Base-by-base conservation (phyloP, 1,140 invertebrate genomes). In the Heterodera carotae region DNA sequence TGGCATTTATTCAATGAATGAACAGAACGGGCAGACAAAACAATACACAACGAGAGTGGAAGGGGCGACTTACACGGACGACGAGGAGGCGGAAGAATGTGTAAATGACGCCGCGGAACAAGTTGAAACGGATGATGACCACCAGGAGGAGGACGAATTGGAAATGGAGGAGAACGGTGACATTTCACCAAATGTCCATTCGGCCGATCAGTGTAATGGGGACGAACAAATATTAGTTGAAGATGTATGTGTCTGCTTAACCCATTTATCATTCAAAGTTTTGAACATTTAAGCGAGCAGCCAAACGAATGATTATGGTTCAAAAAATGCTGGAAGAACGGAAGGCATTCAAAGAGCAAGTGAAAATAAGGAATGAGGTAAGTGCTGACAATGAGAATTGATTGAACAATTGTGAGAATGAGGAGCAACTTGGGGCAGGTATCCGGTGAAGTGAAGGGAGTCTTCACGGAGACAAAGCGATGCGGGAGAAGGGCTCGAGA, bases 41-140 rank as follows among this genome's bases (percentile, higher is more conserved):
- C 31, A 34, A 25, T 75, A 75, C 34, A 75, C 60, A 29, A 39
- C 56, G 5, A 31, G 29, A 39, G 22, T 68, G 34, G 76, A 75
- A 15, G 53, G 56, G n/a, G 66, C 34, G n/a, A 62, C 31, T 25
- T 77, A 43, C 29, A 43, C 56, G 59, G 76, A 77, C 36, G 72
- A 75, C 8, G 48, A 48, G 10, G 76, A 76, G 4, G 48, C 29
- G 10, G 76, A 76, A 5, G 48, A 76, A 56, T 22, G 22, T n/a
- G 18, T 56, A 18, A 56, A 56, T 34, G 68, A 75, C n/a, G 72
- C n/a, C n/a, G 72, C n/a, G 36, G 36, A 31, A 36, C 33, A 70
- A 10, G 34, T 5, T 2, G 74, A 70, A 22, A 36, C 22, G 8
- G 56, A n/a, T 29, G 56, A 66, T 25, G 59, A 62, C 31, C n/a